Conservation (phyloP, 2,113 vertebrate genomes). For the Carassius auratus region DNA sequence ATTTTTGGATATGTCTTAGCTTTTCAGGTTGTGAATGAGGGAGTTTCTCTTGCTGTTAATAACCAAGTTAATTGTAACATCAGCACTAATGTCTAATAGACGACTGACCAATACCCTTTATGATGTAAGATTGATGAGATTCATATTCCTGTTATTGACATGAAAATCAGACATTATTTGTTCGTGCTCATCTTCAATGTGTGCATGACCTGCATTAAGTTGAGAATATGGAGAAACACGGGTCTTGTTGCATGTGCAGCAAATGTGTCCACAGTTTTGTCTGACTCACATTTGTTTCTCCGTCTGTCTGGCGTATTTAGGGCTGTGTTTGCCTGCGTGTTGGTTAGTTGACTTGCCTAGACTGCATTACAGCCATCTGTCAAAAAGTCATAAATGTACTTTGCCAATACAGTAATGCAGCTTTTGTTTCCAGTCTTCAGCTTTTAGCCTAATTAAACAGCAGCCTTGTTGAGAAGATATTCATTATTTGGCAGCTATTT, state of each 20-base stretch:
- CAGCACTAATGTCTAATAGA: background rate
- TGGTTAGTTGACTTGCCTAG: slow-evolving; percentile 47
- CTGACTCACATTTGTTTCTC: background rate
- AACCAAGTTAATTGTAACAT: background rate
- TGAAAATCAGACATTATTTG: background rate
- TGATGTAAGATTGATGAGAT: background rate
- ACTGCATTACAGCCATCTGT: slow-evolving; percentile 68
- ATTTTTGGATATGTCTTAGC: background rate
- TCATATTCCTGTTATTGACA: background rate
- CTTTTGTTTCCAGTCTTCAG: slow-evolving; percentile 64
- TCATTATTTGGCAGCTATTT: slow-evolving; percentile 47
- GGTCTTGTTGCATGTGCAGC: background rate
- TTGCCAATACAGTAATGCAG: slow-evolving; percentile 62
- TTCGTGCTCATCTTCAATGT: background rate
- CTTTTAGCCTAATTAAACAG: slow-evolving; percentile 61
- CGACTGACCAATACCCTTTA: background rate
- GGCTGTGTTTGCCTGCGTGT: slow-evolving; percentile 18
- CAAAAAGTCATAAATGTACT: slow-evolving; percentile 67
- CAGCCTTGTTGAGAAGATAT: slow-evolving; percentile 50
- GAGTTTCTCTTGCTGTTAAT: too few relatives aligned
- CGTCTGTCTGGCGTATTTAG: slow-evolving; percentile 4
- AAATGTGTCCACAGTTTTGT: background rate
- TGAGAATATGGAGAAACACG: background rate
- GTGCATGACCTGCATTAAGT: background rate
- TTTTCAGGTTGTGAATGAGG: background rate